These are phyloP conservation scores for Pseudochirops cupreus DNA, from an alignment of 2,797 vertebrate genomes.

Conservation along the genomic window DNA sequence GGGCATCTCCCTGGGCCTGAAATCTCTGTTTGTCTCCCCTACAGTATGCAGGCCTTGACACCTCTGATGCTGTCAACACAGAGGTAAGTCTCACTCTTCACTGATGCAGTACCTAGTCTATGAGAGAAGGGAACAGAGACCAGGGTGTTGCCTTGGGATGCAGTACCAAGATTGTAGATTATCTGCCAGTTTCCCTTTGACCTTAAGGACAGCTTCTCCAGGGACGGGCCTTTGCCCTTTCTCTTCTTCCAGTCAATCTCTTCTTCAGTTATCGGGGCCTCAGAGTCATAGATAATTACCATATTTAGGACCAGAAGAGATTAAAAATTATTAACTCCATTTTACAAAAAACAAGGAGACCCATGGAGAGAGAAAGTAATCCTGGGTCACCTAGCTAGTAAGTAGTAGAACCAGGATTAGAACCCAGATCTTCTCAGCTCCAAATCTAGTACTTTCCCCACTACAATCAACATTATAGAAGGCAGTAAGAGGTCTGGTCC, in stretches of 20 bases:
- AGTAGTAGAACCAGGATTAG: not conserved
- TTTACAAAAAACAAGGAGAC: not conserved
- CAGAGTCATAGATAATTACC: not conserved
- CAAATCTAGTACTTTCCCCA: not conserved
- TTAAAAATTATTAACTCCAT: not conserved
- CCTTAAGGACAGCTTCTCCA: not conserved
- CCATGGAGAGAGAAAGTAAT: not conserved
- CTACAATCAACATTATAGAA: not conserved
- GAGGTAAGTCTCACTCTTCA: conserved; percentile 88
- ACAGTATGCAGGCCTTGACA: conserved; percentile 94
- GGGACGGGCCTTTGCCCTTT: not conserved
- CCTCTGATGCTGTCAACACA: conserved; percentile 89
- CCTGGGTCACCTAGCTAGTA: not conserved
- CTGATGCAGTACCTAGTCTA: not conserved
- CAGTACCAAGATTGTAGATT: not conserved
- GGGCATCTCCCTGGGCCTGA: not conserved
- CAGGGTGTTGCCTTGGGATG: not conserved
- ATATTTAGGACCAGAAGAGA: not conserved
- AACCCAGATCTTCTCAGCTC: not conserved
- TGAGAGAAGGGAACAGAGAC: not conserved
- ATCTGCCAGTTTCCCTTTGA: not conserved
- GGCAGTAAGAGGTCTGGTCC: not conserved
- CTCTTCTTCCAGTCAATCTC: not conserved
- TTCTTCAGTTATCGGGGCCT: not conserved
- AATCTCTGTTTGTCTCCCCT: not conserved